phyloP scores from a whole-genome alignment of 2,888 invertebrate genomes.

The Abrostola triplasia region DNA sequence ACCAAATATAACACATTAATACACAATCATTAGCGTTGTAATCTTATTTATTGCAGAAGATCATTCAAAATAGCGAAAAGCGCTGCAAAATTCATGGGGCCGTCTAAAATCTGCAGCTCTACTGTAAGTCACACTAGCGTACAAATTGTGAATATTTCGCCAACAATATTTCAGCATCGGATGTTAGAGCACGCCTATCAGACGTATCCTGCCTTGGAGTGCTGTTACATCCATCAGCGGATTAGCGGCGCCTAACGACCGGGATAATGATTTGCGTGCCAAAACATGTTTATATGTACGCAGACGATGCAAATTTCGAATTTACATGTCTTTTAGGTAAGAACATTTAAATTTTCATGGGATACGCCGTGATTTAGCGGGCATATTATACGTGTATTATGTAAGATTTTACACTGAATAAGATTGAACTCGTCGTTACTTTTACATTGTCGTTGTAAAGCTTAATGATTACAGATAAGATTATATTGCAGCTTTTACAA shows the following conservation, averaged over 20 bases:
- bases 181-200: conserved; percentile 35
- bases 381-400: not conserved
- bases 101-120: not conserved
- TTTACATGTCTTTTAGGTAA: conserved; percentile 11
- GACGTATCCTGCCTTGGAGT: conserved; percentile 35
- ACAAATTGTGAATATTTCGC: conserved; percentile 16
- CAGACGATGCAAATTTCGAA: conserved; percentile 24
- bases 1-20: no score
- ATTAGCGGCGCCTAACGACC: conserved; percentile 48
- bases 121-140: conserved; percentile 3
- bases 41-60: no score
- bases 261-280: conserved; percentile 49
- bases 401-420: not conserved
- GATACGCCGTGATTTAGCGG: not conserved
- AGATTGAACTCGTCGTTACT: no score
- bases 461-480: no score
- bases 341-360: conserved; percentile 1
- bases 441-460: no score
- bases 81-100: not conserved
- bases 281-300: conserved; percentile 44
- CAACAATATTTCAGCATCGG: conserved; percentile 34
- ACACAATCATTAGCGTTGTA: no score
- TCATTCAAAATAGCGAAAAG: not conserved
- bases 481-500: no score
- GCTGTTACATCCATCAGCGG: conserved; percentile 47